Conservation (phyloP, 1,140 invertebrate species). For the Temnothorax curvispinosus region DNA sequence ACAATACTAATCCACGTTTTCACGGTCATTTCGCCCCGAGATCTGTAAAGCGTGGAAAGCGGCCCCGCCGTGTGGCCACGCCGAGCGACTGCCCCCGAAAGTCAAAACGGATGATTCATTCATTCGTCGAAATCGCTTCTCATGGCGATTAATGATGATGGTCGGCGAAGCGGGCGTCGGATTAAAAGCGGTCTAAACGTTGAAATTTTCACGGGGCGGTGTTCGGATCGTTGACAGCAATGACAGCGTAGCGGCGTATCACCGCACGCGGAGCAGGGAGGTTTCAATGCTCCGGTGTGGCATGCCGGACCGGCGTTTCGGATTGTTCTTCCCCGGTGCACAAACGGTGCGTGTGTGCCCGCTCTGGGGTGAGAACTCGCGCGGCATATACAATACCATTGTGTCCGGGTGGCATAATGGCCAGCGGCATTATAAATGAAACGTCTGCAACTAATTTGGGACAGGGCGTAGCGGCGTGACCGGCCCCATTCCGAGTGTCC, state of each 20-base stretch:
- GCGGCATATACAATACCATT: constrained; percentile 78
- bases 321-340: constrained; percentile 72
- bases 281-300: constrained; percentile 34
- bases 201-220: constrained; percentile 80
- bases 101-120: constrained; percentile 68
- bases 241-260: background rate
- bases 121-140: constrained; percentile 72
- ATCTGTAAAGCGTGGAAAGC: constrained; percentile 27
- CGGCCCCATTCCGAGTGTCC: constrained; percentile 57
- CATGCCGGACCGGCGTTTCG: constrained; percentile 62
- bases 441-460: constrained; percentile 84
- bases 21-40: constrained; percentile 52
- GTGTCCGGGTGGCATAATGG: constrained; percentile 79
- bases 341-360: constrained; percentile 44
- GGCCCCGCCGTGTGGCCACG: background rate
- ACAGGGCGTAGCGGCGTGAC: constrained; percentile 72
- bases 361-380: constrained; percentile 58
- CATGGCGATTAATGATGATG: constrained; percentile 73
- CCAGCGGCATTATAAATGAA: constrained; percentile 83
- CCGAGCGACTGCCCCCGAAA: background rate
- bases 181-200: constrained; percentile 76
- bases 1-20: constrained; percentile 67
- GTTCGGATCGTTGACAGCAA: constrained; percentile 1
- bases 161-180: constrained; percentile 65
- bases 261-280: constrained; percentile 9